Base-by-base conservation (phyloP, 2,888 invertebrate species). In the Tubulanus polymorphus region DNA sequence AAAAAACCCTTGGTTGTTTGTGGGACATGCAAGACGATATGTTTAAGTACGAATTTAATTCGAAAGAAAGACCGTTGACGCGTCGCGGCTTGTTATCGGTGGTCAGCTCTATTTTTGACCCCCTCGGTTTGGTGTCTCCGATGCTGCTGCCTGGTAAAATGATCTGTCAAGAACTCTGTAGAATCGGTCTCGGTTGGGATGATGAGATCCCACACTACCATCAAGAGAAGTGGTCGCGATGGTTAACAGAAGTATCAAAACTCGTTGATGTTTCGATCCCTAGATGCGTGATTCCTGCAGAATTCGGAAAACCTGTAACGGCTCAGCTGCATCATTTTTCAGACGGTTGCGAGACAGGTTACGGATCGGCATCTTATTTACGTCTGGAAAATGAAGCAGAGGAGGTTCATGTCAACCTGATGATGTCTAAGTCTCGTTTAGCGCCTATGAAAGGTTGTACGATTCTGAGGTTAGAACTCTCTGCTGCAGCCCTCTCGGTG, bases 21-120 rank as follows among this genome's bases (percentile, higher is more conserved):
- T n/a, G n/a, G n/a, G n/a, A n/a, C n/a, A n/a, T n/a, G n/a, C n/a
- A n/a, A n/a, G n/a, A n/a, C n/a, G n/a, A n/a, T n/a, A n/a, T n/a
- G n/a, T n/a, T n/a, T n/a, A n/a, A n/a, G n/a, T n/a, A n/a, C n/a
- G n/a, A n/a, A n/a, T n/a, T n/a, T n/a, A n/a, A n/a, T n/a, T n/a
- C n/a, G n/a, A n/a, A n/a, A n/a, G n/a, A n/a, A n/a, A n/a, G n/a
- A n/a, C n/a, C n/a, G n/a, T n/a, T n/a, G n/a, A n/a, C 61, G 0
- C 54, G 57, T 53, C 54, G 63, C 12, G 57, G 60, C 1, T 45
- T 60, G 15, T 51, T 64, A 10, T 56, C 60, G 1, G 49, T 55
- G 12, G 55, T 61, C 3, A 63, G 61, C 49, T 61, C 64, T 8
- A 30, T 63, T 20, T 64, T 51, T 48, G 63, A 60, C 48, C 63